Conservation (phyloP, 1,140 invertebrate species). For the Pogonognathellus flavescens region DNA sequence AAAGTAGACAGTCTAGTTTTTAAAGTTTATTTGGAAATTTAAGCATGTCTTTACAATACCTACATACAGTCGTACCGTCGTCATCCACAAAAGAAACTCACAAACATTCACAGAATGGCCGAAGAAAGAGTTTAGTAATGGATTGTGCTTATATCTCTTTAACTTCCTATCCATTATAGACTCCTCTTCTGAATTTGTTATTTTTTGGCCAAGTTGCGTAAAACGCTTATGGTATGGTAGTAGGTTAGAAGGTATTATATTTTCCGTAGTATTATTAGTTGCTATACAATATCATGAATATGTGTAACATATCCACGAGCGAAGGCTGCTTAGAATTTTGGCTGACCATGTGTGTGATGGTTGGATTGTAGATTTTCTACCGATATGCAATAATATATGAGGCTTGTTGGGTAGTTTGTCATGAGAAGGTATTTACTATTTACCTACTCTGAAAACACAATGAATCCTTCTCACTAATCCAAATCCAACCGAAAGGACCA, state of each 20-base stretch:
- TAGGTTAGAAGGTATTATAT: neutral
- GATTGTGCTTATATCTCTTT: neutral
- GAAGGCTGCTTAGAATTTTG: too few relatives aligned
- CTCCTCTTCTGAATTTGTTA: conserved; percentile 1
- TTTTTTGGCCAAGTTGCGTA: conserved; percentile 7
- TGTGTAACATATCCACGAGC: too few relatives aligned
- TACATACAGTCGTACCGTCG: neutral
- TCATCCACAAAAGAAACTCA: neutral
- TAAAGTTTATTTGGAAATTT: conserved; percentile 33
- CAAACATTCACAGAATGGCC: too few relatives aligned
- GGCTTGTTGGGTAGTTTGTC: conserved; percentile 6
- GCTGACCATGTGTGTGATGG: conserved; percentile 9
- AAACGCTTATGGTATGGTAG: conserved; percentile 13
- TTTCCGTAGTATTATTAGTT: too few relatives aligned
- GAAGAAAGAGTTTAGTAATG: neutral
- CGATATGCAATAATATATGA: neutral
- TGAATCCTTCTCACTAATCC: neutral
- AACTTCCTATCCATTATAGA: neutral
- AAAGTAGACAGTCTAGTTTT: conserved; percentile 39
- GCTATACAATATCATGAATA: too few relatives aligned
- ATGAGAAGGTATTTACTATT: conserved; percentile 33
- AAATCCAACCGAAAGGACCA: neutral
- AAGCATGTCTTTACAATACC: neutral
- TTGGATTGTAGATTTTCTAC: neutral
- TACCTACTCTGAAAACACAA: neutral